Percentiles rank a stretch among this genome's conserved stretches.
Conservation (phyloP, 2,797 vertebrate species). For the Anabacerthia variegaticeps region DNA sequence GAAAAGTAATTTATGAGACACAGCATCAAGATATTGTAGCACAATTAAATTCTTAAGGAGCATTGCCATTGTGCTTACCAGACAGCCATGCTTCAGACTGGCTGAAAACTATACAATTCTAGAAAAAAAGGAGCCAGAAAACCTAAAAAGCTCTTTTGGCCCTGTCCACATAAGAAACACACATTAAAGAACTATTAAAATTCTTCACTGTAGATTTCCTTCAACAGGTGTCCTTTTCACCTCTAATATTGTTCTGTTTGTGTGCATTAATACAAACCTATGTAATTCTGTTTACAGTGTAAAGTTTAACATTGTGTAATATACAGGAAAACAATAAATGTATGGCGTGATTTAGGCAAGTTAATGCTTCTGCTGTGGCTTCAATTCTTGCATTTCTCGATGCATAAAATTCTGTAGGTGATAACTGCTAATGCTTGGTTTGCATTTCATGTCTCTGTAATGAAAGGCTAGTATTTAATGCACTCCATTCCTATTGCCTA, state of each 20-base stretch:
- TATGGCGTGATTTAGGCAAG: background rate
- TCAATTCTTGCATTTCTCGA: background rate
- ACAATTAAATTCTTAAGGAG: background rate
- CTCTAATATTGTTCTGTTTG: accelerated
- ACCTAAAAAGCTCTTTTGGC: background rate
- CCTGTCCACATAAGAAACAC: accelerated
- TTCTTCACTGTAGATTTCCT: background rate
- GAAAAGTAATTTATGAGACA: background rate
- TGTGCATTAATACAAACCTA: background rate
- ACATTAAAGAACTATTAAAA: background rate
- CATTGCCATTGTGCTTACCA: background rate
- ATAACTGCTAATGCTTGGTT: background rate
- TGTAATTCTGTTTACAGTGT: background rate
- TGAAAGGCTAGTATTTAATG: background rate
- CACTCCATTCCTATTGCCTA: background rate
- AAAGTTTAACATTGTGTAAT: background rate
- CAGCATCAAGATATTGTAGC: accelerated
- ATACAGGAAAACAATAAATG: background rate
- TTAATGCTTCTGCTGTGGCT: background rate
- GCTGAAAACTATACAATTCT: background rate
- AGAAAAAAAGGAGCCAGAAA: background rate
- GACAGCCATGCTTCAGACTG: background rate
- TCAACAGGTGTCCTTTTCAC: background rate
- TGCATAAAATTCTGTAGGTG: background rate
- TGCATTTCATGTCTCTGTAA: background rate